A percentile compares a stretch with the other conserved stretches of the same genome.
These are phyloP conservation scores for Pentalonia nigronervosa DNA, from an alignment of 1,140 invertebrate genomes.

Conservation along the genomic window DNA sequence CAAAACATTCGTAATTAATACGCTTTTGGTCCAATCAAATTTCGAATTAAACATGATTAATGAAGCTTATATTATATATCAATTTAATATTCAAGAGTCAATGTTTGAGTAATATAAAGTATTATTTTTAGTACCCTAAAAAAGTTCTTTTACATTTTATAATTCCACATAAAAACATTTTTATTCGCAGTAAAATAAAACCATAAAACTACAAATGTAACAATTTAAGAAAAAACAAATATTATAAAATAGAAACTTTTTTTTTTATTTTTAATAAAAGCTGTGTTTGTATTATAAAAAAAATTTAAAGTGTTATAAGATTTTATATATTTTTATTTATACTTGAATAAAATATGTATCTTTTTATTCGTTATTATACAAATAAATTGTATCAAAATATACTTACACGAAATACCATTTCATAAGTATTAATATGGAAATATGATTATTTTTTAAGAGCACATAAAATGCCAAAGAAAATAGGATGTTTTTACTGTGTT, in stretches of 20 bases:
- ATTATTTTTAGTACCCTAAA: constrained; percentile 14
- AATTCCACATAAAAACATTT: constrained; percentile 4
- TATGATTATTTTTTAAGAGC: not conserved
- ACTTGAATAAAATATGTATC: not conserved
- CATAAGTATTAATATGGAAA: not conserved
- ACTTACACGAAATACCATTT: not conserved
- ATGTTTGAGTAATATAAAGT: constrained; percentile 25
- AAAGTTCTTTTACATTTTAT: constrained; percentile 16
- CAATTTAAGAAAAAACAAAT: constrained; percentile 36
- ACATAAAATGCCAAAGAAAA: not conserved
- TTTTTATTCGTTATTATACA: not conserved
- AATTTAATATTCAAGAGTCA: constrained; percentile 28
- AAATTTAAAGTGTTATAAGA: not conserved
- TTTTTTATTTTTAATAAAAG: constrained; percentile 35
- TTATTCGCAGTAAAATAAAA: constrained; percentile 23
- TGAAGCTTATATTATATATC: constrained; percentile 17
- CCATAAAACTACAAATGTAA: constrained; percentile 24
- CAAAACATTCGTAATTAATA: constrained; percentile 37
- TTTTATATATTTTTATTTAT: not conserved
- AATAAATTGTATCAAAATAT: not conserved
- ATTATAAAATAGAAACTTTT: constrained; percentile 9
- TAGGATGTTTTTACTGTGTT: not conserved
- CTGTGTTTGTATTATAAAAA: not conserved
- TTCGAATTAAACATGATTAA: constrained; percentile 28
- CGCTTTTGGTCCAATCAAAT: constrained; percentile 14